phyloP scores from a whole-genome alignment of 2,113 vertebrate species.

The Plecotus auritus region DNA sequence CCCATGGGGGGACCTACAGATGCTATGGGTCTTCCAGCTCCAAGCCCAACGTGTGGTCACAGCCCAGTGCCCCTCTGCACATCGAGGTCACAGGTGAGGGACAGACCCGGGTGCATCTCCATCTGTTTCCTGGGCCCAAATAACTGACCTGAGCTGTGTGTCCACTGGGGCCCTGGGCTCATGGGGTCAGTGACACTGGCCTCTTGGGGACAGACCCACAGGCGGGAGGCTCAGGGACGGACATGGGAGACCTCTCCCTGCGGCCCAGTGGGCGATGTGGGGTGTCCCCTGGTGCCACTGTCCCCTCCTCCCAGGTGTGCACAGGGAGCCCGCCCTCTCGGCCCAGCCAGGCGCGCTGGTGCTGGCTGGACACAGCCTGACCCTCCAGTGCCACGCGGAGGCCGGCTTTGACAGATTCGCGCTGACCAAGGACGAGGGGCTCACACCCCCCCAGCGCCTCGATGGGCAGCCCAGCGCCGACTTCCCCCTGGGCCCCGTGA shows the following conservation, averaged over 20 bases:
- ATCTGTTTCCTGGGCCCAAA: not conserved
- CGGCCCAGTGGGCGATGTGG: accelerated
- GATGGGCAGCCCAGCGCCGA: accelerated
- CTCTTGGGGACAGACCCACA: not conserved
- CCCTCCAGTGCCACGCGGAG: not conserved
- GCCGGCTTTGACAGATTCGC: too few relatives aligned
- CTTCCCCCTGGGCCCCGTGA: not conserved
- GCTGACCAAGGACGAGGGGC: too few relatives aligned
- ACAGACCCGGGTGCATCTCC: too few relatives aligned
- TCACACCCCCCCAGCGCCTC: too few relatives aligned
- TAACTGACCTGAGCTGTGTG: not conserved
- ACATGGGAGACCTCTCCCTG: accelerated
- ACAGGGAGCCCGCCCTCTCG: not conserved
- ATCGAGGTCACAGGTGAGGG: slow-evolving; percentile 11
- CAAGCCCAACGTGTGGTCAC: accelerated
- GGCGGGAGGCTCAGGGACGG: accelerated
- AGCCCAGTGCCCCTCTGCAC: not conserved
- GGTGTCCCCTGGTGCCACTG: accelerated
- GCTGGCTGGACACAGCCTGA: not conserved
- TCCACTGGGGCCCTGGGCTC: not conserved
- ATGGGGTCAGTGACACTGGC: too few relatives aligned
- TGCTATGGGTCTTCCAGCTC: not conserved
- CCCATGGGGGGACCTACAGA: not conserved
- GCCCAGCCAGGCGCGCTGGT: accelerated
- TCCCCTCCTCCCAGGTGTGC: not conserved